Conservation (phyloP, 2,113 vertebrate genomes). For the Laterallus jamaicensis region DNA sequence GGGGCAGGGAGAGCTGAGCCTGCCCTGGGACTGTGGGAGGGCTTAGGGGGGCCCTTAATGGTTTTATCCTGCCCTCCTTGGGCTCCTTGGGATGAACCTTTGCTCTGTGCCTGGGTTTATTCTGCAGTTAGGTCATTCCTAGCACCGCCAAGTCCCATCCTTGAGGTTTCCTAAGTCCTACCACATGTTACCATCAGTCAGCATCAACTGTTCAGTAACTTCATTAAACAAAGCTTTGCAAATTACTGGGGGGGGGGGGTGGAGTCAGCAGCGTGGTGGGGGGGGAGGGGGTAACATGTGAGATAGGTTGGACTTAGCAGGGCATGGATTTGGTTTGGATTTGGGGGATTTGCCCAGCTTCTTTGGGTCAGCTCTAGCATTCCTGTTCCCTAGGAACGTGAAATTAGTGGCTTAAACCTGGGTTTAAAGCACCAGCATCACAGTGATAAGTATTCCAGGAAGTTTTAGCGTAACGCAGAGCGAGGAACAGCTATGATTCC, state of each 20-base stretch:
- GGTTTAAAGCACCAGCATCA: background rate
- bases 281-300: background rate
- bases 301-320: background rate
- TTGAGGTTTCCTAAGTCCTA: background rate
- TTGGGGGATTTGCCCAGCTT: background rate
- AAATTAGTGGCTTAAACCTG: background rate
- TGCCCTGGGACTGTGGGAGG: background rate
- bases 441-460: background rate
- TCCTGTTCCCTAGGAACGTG: background rate
- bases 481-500: background rate
- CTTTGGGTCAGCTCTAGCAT: background rate
- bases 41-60: fast-evolving
- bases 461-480: background rate
- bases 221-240: background rate
- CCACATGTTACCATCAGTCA: background rate
- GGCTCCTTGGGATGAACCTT: background rate
- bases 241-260: background rate
- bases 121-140: fast-evolving
- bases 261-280: no score
- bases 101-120: fast-evolving
- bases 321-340: background rate
- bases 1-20: background rate
- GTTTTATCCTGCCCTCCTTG: background rate
- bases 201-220: background rate
- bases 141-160: background rate